Base-by-base conservation (phyloP, 2,797 vertebrate species). In the Ctenochaetus hawaiiensis region DNA sequence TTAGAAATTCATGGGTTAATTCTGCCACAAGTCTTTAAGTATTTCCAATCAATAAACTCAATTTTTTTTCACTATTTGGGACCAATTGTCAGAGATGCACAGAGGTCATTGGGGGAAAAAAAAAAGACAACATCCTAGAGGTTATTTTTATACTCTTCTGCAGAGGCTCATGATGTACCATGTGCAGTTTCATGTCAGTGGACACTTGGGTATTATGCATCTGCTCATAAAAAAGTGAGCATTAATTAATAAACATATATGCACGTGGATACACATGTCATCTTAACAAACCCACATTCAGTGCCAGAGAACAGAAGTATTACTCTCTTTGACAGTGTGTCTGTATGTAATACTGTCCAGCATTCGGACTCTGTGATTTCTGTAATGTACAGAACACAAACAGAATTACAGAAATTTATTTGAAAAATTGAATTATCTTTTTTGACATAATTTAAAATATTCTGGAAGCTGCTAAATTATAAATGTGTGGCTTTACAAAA, bases 251-350 rank as follows among this genome's bases (percentile, higher is more conserved):
- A 68, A 62, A 82, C 63, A 44, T 51, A 52, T 34, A 54, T 34
- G 30, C 43, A 39, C 26, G 59, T 57, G 39, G 45, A 41, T 61
- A 63, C 47, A 39, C 8, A n/a, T 59, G 37, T 39, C 51, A n/a
- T 23, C 62, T 41, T 72, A 41, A 71, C 49, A 66, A 62, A 56
- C 80, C 34, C 41, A 49, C 34, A 67, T 67, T 53, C 30, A 52
- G 43, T 37, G 65, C 41, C 52, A 20, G 26, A 57, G 61, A 66
- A 75, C 74, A 39, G 41, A 79, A 65, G 47, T 39, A 45, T 62
- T 75, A 16, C 77, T 60, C 67, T 80, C 69, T 88, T 77, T 89
- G 84, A 87, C 80, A 43, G 71, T n/a, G 18, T 69, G 62, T 34
- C 54, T 18, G 56, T 48, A 22, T 72, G 72, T 26, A 59, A 84